phyloP scores from a whole-genome alignment of 2,797 vertebrate genomes.

The Zenarchopterus dispar region DNA sequence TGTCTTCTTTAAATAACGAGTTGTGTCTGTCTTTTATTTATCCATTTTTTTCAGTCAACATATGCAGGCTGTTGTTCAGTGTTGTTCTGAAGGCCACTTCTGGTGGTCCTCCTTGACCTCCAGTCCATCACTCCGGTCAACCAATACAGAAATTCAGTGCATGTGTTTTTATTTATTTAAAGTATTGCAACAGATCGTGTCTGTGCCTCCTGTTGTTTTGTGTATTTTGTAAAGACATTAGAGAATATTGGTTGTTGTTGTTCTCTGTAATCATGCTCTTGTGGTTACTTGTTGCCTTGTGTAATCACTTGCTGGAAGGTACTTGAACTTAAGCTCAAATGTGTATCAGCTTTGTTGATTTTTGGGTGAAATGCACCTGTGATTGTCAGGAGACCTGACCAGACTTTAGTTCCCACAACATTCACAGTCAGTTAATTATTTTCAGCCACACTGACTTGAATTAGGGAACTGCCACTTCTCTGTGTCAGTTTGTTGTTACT shows the following conservation, averaged over 20 bases:
- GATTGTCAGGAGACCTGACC: not conserved
- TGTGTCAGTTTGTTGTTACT: not conserved
- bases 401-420: not conserved
- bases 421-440: not conserved
- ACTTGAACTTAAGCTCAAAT: not conserved
- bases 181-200: not conserved
- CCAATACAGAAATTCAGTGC: not conserved
- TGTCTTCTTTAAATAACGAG: not conserved
- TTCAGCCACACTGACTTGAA: not conserved
- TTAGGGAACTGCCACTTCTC: not conserved
- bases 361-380: not conserved
- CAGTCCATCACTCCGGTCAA: not conserved
- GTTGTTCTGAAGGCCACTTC: no score
- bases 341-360: not conserved
- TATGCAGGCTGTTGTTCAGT: not conserved
- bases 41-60: no score
- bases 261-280: not conserved
- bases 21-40: not conserved
- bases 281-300: not conserved
- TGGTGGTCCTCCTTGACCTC: not conserved
- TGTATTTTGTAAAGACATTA: conserved; percentile 1
- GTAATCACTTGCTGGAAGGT: not conserved
- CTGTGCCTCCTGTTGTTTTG: not conserved
- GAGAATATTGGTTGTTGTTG: not conserved
- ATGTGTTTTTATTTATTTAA: not conserved